phyloP scores from a whole-genome alignment of 2,113 vertebrate species.

The Phylloscopus trochilus region DNA sequence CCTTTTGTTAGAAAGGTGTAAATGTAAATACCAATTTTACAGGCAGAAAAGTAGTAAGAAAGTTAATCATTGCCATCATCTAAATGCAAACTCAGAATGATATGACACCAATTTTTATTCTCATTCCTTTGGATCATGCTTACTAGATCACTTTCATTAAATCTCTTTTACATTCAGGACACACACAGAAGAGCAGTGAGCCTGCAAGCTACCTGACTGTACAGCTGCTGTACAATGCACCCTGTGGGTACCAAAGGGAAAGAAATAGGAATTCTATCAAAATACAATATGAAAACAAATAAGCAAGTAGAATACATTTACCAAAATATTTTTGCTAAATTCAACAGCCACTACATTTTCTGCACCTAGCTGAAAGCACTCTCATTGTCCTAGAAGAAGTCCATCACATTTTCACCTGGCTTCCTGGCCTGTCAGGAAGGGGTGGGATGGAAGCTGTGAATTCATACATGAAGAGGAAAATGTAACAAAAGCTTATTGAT shows the following conservation, averaged over 20 bases:
- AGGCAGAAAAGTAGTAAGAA: not conserved
- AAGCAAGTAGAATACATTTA: not conserved
- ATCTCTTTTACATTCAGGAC: not conserved
- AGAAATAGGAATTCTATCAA: not conserved
- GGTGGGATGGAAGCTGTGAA: not conserved
- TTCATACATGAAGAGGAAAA: not conserved
- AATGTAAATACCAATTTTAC: not conserved
- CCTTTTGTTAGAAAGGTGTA: not conserved
- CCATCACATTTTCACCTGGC: not conserved
- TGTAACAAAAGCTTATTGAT: not conserved
- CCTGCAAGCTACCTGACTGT: not conserved
- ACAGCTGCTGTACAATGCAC: not conserved
- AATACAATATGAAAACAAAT: not conserved
- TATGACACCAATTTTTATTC: not conserved
- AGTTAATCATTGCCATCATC: not conserved
- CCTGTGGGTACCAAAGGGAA: not conserved
- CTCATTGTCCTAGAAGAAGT: not conserved
- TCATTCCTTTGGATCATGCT: not conserved
- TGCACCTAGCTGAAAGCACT: not conserved
- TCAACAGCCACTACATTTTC: not conserved
- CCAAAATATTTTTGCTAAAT: not conserved
- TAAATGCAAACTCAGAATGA: not conserved
- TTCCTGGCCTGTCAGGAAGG: not conserved
- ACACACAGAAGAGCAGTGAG: not conserved
- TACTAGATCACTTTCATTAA: not conserved